phyloP scores from a whole-genome alignment of 2,113 vertebrate genomes.

The Noctilio leporinus region DNA sequence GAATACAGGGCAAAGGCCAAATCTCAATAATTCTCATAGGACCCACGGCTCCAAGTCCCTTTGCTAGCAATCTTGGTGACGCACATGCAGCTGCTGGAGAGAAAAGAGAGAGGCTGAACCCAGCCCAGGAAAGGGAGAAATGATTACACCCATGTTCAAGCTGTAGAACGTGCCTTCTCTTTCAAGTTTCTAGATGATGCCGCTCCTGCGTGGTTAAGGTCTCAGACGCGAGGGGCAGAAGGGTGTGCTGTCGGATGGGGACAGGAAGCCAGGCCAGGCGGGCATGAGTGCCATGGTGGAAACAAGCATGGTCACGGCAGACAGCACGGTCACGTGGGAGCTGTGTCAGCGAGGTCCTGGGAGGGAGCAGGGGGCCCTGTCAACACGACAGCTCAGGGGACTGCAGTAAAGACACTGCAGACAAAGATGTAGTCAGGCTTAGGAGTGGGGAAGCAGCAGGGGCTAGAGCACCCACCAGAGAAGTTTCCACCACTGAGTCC shows the following conservation, averaged over 20 bases:
- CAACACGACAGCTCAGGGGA: not conserved
- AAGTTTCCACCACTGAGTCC: not conserved
- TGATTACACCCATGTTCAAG: not conserved
- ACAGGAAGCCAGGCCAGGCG: not conserved
- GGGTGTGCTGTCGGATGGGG: not conserved
- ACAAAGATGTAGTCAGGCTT: not conserved
- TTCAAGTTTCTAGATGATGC: not conserved
- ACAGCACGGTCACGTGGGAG: not conserved
- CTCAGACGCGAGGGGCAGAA: not conserved
- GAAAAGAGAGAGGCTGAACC: too few species aligned
- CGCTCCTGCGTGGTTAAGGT: not conserved
- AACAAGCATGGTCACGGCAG: not conserved
- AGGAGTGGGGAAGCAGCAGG: not conserved
- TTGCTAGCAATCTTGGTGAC: not conserved
- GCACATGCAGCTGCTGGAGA: not conserved
- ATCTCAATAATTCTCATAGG: not conserved
- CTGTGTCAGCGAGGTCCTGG: not conserved
- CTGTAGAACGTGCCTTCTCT: not conserved
- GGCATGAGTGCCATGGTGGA: rapidly evolving
- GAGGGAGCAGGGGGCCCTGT: not conserved
- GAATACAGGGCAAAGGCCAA: not conserved
- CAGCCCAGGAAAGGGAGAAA: not conserved
- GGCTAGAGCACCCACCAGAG: not conserved
- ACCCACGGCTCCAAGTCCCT: not conserved
- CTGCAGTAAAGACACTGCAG: not conserved